Evolutionary conservation across 1,140 invertebrate species (phyloP), one percentile per base, ranked within the genome.

Genomic region (Heliconius eleuchia): DNA sequence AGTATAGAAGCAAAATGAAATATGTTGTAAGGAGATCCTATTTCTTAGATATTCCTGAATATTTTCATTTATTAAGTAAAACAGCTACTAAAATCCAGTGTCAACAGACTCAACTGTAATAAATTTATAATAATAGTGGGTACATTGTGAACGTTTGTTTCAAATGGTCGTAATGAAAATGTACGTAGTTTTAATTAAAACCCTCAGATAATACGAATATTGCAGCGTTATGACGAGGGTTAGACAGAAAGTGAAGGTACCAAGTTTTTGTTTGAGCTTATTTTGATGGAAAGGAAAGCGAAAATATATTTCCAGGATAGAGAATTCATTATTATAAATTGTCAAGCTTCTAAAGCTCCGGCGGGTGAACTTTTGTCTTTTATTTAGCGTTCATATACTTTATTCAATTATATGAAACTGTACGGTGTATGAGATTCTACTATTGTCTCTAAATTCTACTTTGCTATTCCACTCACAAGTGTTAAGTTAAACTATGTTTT

Each of bases 261-360:
- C 60, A 66, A 66, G 60, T 66, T 66, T 66, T 66, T 66, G 60
- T 66, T 66, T 66, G 60, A 66, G 60, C 60, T 66, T 66, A 30
- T 66, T 66, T 66, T 66, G 60, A 66, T 30, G 27, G 60, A 27
- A 66, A 13, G 60, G 23, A 66, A 30, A 66, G 57, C 8, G 27
- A 60, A 60, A 37, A 37, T 37, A 66, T 66, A 66, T 66, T 27
- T 66, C 27, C 27, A 23, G 23, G 60, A 66, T 66, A 6, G 9
- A 16, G 27, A n/a, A 66, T 3, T 4, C 5, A 66, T 66, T 16
- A 30, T 66, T 66, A 16, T 30, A 30, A 27, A 66, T 66, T 66
- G 27, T 2, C 13, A 66, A 66, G 27, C 11, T 30, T 66, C 27
- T 11, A 66, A 30, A 27, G 23, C 3, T 16, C 23, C 27, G 18